Percentiles rank a stretch among this genome's conserved stretches.
Evolutionary conservation across 2,797 vertebrate species (phyloP).

Genomic region (Alosa sapidissima): DNA sequence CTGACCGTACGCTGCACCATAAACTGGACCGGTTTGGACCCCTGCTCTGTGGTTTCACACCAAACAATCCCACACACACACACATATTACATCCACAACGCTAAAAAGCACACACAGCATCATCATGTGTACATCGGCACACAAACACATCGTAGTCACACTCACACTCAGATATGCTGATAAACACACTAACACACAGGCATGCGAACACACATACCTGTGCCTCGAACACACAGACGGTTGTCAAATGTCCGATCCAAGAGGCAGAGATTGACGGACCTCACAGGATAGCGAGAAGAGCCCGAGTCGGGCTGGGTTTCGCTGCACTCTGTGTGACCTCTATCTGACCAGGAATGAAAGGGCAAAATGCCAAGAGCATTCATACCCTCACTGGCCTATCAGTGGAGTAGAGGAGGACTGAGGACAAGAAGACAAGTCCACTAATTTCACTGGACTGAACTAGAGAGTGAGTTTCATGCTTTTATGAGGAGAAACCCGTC

Average conservation of each 20-base stretch:
- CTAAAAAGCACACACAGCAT: not conserved
- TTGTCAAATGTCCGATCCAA: constrained; percentile 61
- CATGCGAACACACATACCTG: not conserved
- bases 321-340: not conserved
- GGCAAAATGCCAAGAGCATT: not conserved
- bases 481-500: not conserved
- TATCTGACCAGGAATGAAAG: not conserved
- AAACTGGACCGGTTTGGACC: not conserved
- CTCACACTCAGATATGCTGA: not conserved
- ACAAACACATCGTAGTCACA: not conserved
- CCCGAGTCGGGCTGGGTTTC: not conserved
- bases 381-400: not conserved
- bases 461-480: not conserved
- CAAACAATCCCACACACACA: not conserved
- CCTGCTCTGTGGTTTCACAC: not conserved
- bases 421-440: not conserved
- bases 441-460: not conserved
- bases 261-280: not conserved
- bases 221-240: constrained; percentile 52
- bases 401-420: not conserved
- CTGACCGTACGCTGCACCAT: not conserved
- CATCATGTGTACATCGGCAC: not conserved
- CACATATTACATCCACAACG: too few species aligned
- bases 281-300: not conserved
- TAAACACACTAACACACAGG: not conserved